Evolutionary conservation across 2,113 vertebrate species (phyloP).

Genomic region (Pteruthius melanotis): DNA sequence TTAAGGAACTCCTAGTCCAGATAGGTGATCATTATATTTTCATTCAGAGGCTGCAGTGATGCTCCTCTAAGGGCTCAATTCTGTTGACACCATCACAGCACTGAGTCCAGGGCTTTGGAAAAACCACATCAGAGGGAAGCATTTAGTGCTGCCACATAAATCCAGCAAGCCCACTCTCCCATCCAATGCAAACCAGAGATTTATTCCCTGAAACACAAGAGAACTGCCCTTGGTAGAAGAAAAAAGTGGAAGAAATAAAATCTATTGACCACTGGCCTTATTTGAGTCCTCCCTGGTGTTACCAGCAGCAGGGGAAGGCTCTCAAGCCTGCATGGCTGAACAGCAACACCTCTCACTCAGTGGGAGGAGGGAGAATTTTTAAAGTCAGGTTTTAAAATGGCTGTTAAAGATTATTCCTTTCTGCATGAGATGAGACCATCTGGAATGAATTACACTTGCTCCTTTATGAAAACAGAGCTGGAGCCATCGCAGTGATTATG

Average conservation of each 20-base stretch:
- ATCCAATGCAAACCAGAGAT: neutral
- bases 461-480: conserved; percentile 57
- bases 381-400: conserved; percentile 54
- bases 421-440: conserved; percentile 59
- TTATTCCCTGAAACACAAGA: neutral
- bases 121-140: neutral
- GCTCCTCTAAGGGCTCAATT: neutral
- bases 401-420: conserved; percentile 42
- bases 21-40: too few species aligned
- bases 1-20: too few species aligned
- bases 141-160: neutral
- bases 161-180: neutral
- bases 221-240: neutral
- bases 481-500: conserved; percentile 60
- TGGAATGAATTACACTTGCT: conserved; percentile 65
- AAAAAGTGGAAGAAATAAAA: neutral
- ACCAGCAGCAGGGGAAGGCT: neutral
- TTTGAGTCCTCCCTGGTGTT: neutral
- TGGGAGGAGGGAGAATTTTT: neutral
- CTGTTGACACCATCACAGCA: neutral
- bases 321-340: neutral
- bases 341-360: neutral
- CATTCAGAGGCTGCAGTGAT: neutral
- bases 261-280: neutral
- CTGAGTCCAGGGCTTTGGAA: neutral